A percentile compares a stretch with the other conserved stretches of the same genome.
These are phyloP conservation scores for Drosophila melanica DNA, from an alignment of 1,140 invertebrate genomes.

Conservation along the genomic window DNA sequence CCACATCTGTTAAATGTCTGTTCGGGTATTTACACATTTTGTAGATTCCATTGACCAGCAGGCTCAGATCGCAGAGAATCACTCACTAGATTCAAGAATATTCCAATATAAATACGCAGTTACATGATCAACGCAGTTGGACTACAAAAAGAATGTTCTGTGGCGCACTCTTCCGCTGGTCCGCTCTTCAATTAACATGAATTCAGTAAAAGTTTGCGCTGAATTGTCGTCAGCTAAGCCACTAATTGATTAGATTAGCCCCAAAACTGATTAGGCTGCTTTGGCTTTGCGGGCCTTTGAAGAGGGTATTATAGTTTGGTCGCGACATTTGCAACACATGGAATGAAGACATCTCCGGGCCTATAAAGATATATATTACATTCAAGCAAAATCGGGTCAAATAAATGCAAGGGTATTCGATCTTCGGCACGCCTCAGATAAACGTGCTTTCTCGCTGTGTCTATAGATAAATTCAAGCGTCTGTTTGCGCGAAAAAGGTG, in stretches of 20 bases:
- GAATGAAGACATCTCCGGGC: too few relatives aligned
- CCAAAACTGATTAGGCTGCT: constrained; percentile 57
- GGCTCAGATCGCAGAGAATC: background rate
- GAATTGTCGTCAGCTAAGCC: constrained; percentile 8
- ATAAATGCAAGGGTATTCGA: too few relatives aligned
- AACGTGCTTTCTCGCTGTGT: constrained; percentile 22
- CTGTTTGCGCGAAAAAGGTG: background rate
- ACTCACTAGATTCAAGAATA: too few relatives aligned
- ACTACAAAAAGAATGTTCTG: background rate
- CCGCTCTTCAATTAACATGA: constrained; percentile 38
- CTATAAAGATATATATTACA: too few relatives aligned
- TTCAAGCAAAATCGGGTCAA: too few relatives aligned
- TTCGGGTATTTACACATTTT: too few relatives aligned
- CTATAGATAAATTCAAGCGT: constrained; percentile 13
- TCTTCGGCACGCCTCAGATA: too few relatives aligned
- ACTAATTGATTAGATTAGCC: constrained; percentile 72
- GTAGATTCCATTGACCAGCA: too few relatives aligned
- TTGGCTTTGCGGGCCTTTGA: background rate
- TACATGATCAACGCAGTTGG: background rate
- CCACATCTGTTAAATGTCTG: too few relatives aligned
- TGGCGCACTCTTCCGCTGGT: background rate
- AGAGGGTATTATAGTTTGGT: too few relatives aligned
- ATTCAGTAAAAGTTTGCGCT: constrained; percentile 19
- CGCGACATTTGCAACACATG: too few relatives aligned
- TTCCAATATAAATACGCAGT: background rate